Evolutionary conservation across 2,113 vertebrate species (phyloP).

Genomic region (Phyllopteryx taeniolatus): DNA sequence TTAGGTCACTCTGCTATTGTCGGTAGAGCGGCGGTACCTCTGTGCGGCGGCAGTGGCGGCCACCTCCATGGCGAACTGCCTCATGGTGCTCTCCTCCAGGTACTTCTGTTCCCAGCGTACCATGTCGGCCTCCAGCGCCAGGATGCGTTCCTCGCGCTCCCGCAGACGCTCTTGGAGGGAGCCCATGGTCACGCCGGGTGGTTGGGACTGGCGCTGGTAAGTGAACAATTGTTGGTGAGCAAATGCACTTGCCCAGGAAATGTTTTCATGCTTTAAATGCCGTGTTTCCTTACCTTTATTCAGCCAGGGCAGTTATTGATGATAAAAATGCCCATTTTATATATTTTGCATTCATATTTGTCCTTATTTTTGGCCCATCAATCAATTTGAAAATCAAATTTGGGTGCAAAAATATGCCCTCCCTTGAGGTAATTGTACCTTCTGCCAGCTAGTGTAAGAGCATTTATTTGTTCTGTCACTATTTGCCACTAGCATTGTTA

Average conservation of each 20-base stretch:
- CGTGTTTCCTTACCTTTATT: no score
- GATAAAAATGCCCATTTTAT: no score
- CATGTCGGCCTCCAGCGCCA: slow-evolving; percentile 95
- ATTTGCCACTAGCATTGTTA: no score
- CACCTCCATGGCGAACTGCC: slow-evolving; percentile 97
- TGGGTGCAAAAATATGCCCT: no score
- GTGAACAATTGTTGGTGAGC: background rate
- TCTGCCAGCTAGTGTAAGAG: background rate
- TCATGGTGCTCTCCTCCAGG: slow-evolving; percentile 95
- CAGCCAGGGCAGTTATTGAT: no score
- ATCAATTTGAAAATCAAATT: background rate
- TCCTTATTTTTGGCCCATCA: background rate
- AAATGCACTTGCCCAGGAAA: background rate
- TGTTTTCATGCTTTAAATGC: no score
- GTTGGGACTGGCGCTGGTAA: slow-evolving; percentile 79
- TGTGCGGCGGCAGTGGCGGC: slow-evolving; percentile 93
- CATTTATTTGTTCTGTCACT: background rate
- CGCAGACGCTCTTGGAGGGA: slow-evolving; percentile 85
- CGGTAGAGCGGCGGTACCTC: slow-evolving; percentile 58
- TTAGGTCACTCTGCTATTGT: background rate
- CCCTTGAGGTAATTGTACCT: no score
- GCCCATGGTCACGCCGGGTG: slow-evolving; percentile 71
- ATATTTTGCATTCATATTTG: background rate
- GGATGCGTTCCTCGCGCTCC: slow-evolving; percentile 91
- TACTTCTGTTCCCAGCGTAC: slow-evolving; percentile 99